Evolutionary conservation across 2,113 vertebrate genomes (phyloP).

Genomic region (Catharus minimus): DNA sequence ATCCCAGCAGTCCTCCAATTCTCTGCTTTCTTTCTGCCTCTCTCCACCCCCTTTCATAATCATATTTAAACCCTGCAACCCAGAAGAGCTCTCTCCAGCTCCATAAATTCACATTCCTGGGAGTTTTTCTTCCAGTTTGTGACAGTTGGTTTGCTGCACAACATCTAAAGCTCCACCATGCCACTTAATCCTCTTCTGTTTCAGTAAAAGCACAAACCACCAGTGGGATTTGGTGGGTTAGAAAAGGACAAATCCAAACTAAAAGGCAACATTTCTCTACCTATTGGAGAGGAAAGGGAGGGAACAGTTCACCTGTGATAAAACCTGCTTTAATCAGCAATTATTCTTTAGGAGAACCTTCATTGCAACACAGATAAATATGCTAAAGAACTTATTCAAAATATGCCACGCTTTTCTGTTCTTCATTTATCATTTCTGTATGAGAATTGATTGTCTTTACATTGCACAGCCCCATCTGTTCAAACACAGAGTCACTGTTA

Average conservation of each 20-base stretch:
- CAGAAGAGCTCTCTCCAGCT: neutral
- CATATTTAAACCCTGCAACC: neutral
- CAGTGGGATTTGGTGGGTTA: neutral
- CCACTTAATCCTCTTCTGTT: neutral
- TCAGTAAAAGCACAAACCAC: neutral
- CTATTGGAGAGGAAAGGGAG: neutral
- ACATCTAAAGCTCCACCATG: neutral
- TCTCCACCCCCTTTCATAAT: neutral
- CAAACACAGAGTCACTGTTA: neutral
- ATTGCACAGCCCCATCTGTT: neutral
- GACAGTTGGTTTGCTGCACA: neutral
- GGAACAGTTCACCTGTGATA: neutral
- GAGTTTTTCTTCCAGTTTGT: neutral
- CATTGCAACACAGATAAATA: neutral
- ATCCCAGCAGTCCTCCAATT: neutral
- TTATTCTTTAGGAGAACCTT: neutral
- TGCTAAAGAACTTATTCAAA: neutral
- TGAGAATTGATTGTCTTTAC: neutral
- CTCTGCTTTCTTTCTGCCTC: neutral
- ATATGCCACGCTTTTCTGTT: rapidly evolving
- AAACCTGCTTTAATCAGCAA: neutral
- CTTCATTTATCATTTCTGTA: neutral
- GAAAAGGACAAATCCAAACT: neutral
- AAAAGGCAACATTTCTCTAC: neutral
- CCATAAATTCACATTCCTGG: neutral